Conservation (phyloP, 1,140 invertebrate genomes). For the Bombus vancouverensis region DNA sequence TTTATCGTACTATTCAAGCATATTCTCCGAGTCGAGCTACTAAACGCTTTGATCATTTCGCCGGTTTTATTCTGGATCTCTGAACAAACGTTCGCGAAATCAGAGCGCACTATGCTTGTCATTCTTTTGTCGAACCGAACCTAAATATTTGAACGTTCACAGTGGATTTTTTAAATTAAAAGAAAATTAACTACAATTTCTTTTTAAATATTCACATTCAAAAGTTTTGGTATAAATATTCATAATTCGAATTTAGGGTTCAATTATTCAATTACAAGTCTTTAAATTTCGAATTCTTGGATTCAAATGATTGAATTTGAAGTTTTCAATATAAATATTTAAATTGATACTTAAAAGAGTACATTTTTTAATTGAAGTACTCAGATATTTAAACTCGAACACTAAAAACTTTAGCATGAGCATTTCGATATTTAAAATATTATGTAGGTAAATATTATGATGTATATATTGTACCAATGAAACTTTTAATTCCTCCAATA, state of each 20-base stretch:
- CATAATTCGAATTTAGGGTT: neutral
- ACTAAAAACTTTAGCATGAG: too few relatives aligned
- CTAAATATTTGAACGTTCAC: neutral
- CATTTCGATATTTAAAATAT: too few relatives aligned
- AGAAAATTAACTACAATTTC: neutral
- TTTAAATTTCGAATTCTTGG: neutral
- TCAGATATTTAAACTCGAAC: too few relatives aligned
- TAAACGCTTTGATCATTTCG: slow-evolving; percentile 35
- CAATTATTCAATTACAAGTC: neutral
- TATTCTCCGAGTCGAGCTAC: neutral
- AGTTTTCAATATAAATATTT: too few relatives aligned
- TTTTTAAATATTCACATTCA: neutral
- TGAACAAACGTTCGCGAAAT: neutral
- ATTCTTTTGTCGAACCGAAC: neutral
- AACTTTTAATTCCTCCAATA: neutral
- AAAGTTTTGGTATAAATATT: neutral
- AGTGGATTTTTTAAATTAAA: neutral
- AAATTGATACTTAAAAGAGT: too few relatives aligned
- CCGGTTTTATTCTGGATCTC: neutral
- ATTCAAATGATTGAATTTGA: neutral
- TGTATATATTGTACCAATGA: neutral
- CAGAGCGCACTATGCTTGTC: neutral
- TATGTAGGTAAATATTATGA: too few relatives aligned
- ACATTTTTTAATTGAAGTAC: too few relatives aligned
- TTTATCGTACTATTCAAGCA: neutral